Evolutionary conservation across 2,888 invertebrate species (phyloP), one percentile per base, ranked within the genome.

Genomic region (Phlogophora meticulosa): DNA sequence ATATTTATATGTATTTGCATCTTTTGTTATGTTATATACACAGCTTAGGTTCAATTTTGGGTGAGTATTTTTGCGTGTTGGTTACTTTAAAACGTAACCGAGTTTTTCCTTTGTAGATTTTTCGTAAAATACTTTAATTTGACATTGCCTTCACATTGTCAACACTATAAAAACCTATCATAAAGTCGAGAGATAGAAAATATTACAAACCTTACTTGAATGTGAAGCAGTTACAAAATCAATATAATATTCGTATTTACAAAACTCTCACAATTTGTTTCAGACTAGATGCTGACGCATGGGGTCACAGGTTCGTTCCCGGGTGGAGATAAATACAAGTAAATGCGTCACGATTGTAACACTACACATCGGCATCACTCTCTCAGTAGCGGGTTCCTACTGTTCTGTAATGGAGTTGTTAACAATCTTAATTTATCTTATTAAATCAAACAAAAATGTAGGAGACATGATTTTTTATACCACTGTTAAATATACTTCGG

Each of bases 181-280:
- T n/a, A n/a, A 22, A 42, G 28, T 28, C 10, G n/a, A 57, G 32
- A 48, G 38, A 32, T 34, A 71, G 63, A 72, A 56, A 52, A 52
- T 17, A 34, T 42, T 72, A 49, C 55, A 62, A 40, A 9, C 0
- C 2, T 9, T 36, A 45, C 7, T 36, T 7, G 3, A 38, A 51
- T 55, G 10, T 28, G 24, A 53, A 60, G 46, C 43, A 56, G 15
- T 48, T 63, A 57, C 22, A 63, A 73, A 78, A 61, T 36, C 22
- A 63, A 72, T 67, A 63, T 60, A 66, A 66, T 75, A 72, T 57
- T 69, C 57, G 63, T 84, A 83, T 81, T 73, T 81, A 82, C 78
- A 82, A 63, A 67, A 63, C 51, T 74, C 49, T 69, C 69, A 73
- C 56, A 69, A 68, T 79, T 68, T 67, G 49, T 61, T 67, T 72